Conservation (phyloP, 2,113 vertebrate genomes). For the Tachuris rubrigastra region DNA sequence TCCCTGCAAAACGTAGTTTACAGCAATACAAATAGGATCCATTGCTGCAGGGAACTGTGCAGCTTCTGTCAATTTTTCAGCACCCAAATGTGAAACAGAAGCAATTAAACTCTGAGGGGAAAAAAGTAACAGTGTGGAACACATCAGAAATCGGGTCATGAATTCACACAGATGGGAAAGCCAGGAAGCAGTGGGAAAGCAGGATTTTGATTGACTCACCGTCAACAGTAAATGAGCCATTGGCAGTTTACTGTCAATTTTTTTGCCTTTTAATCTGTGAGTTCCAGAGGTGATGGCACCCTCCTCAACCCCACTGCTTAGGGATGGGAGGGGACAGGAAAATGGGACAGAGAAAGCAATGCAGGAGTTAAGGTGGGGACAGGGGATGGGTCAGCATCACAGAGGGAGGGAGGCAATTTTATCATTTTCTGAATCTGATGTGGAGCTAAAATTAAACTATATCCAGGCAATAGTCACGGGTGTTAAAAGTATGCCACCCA, state of each 20-base stretch:
- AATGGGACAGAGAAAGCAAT: neutral
- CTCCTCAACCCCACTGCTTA: neutral
- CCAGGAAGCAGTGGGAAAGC: conserved; percentile 66
- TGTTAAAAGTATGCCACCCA: neutral
- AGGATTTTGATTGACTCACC: conserved; percentile 68
- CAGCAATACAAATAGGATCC: conserved; percentile 70
- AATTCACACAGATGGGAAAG: conserved; percentile 73
- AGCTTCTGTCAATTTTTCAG: conserved; percentile 73
- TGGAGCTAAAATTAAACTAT: conserved; percentile 14
- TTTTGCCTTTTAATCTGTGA: conserved; percentile 63
- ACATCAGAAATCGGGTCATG: conserved; percentile 73
- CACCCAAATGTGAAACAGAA: conserved; percentile 73
- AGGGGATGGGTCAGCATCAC: neutral
- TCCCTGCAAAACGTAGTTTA: conserved; percentile 66
- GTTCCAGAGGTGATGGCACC: conserved; percentile 47
- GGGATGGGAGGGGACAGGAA: neutral
- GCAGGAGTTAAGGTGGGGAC: neutral
- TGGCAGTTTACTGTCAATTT: conserved; percentile 63
- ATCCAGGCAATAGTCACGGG: neutral
- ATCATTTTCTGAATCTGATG: neutral
- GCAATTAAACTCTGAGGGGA: conserved; percentile 73
- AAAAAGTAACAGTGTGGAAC: conserved; percentile 72
- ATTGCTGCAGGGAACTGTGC: conserved; percentile 70
- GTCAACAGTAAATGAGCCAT: conserved; percentile 70
- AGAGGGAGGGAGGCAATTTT: neutral